phyloP scores from a whole-genome alignment of 64 coral and sea anemone genomes.

The Actinia tenebrosa region DNA sequence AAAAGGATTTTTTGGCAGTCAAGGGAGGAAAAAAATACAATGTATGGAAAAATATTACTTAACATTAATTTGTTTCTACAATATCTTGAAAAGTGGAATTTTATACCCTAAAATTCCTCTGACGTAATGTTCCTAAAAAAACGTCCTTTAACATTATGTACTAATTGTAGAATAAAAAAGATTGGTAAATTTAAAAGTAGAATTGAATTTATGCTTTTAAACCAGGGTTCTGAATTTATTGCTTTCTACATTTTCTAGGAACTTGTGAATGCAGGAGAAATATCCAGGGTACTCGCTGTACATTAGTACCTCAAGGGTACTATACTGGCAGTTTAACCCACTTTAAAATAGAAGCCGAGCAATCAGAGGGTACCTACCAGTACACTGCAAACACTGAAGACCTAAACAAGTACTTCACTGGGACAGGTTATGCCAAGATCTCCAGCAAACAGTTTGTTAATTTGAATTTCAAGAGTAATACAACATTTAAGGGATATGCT shows the following conservation, averaged over 20 bases:
- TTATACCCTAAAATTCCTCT: too few species aligned
- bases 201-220: too few species aligned
- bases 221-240: too few species aligned
- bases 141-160: too few species aligned
- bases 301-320: slow-evolving; percentile 35
- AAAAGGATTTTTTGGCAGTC: too few species aligned
- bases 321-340: slow-evolving; percentile 59
- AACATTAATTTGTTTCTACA: too few species aligned
- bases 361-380: slow-evolving; percentile 50
- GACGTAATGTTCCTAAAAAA: too few species aligned
- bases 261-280: slow-evolving; percentile 71
- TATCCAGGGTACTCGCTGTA: slow-evolving; percentile 70
- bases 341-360: slow-evolving; percentile 77
- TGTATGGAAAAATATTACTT: too few species aligned
- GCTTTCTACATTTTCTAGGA: slow-evolving; percentile 37
- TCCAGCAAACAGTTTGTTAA: slow-evolving; percentile 37
- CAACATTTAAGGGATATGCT: slow-evolving; percentile 30
- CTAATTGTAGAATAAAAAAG: too few species aligned
- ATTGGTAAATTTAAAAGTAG: too few species aligned
- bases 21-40: too few species aligned
- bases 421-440: slow-evolving; percentile 73
- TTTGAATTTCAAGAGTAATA: slow-evolving; percentile 38
- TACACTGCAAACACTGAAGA: slow-evolving; percentile 63
- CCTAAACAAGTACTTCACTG: slow-evolving; percentile 63
- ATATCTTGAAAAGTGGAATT: too few species aligned